Percentiles rank a stretch among this genome's conserved stretches.
Conservation (phyloP, 1,140 invertebrate species). For the Micrasema minimum region DNA sequence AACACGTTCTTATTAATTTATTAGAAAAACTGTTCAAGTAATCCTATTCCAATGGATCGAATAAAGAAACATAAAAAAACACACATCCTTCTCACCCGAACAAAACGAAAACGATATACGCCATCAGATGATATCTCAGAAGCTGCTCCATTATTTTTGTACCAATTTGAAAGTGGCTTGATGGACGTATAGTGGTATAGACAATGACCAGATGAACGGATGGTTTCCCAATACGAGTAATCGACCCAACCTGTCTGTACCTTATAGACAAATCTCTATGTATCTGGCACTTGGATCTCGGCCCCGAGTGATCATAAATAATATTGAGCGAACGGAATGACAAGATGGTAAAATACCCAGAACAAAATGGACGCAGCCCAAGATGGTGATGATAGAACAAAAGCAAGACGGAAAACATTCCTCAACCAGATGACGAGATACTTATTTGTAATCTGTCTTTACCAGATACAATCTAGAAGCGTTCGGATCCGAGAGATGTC, state of each 20-base stretch:
- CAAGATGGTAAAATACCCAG: conserved; percentile 28
- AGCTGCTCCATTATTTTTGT: conserved; percentile 35
- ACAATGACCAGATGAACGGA: conserved; percentile 22
- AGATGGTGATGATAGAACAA: conserved; percentile 34
- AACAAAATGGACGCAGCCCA: conserved; percentile 2
- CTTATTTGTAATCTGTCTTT: conserved; percentile 36
- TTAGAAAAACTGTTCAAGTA: neutral
- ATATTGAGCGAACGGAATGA: conserved; percentile 25
- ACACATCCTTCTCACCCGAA: conserved; percentile 21
- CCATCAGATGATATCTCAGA: conserved; percentile 28
- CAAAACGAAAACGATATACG: conserved; percentile 8
- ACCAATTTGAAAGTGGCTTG: conserved; percentile 20
- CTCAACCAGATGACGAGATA: conserved; percentile 39
- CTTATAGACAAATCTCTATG: conserved; percentile 33
- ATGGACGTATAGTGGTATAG: conserved; percentile 39
- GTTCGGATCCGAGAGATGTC: conserved; percentile 30
- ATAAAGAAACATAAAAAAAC: neutral
- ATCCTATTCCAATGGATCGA: conserved; percentile 16
- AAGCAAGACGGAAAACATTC: conserved; percentile 39
- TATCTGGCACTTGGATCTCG: conserved; percentile 31
- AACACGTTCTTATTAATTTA: neutral
- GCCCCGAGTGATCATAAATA: conserved; percentile 26
- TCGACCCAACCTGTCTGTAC: conserved; percentile 25
- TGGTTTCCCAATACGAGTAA: conserved; percentile 24
- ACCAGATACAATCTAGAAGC: conserved; percentile 32